Base-by-base conservation (phyloP, 2,888 invertebrate genomes). In the Erebia palarica region DNA sequence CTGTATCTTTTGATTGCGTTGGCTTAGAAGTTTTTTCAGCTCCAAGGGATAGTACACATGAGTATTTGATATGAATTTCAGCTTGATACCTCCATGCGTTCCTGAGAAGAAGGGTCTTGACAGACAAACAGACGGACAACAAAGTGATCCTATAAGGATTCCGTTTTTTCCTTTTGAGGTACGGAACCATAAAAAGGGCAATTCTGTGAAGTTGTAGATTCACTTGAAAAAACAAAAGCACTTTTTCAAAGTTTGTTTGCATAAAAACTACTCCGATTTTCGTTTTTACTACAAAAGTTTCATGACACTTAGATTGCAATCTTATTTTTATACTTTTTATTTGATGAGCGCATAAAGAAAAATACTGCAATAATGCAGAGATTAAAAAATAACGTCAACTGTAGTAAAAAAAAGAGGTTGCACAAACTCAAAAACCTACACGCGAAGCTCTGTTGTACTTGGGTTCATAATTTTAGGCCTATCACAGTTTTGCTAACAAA, bases 401-500 rank as follows among this genome's bases (percentile, higher is more conserved):
- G 16, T 53, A 10, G 53, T 53, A 1, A 53, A 53, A 16, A n/a
- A 16, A 53, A 53, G 9, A 16, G 18, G 16, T 53, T 53, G n/a
- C 3, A 16, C 10, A n/a, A n/a, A 53, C 53, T 53, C n/a, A 16
- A 53, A 55, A 55, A 16, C 10, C 10, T 16, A 55, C 55, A 55
- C 55, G 55, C 55, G 3, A 55, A 16, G 18, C 10, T 55, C 55
- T 10, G 16, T 18, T 57, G 27, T 27, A 10, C 27, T 21, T 13
- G 27, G 57, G 57, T 72, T 83, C 78, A 80, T 82, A 84, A 82
- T 83, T 55, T 51, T 73, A 76, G 47, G 71, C 73, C 76, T 75
- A 76, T 80, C 81, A 83, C 83, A 82, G 82, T 82, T 82, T 80
- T 75, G 77, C 79, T 81, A 81, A 84, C 83, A 81, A 71, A 75